Conservation (phyloP, 2,888 invertebrate species). For the Chymomyza procnemis region DNA sequence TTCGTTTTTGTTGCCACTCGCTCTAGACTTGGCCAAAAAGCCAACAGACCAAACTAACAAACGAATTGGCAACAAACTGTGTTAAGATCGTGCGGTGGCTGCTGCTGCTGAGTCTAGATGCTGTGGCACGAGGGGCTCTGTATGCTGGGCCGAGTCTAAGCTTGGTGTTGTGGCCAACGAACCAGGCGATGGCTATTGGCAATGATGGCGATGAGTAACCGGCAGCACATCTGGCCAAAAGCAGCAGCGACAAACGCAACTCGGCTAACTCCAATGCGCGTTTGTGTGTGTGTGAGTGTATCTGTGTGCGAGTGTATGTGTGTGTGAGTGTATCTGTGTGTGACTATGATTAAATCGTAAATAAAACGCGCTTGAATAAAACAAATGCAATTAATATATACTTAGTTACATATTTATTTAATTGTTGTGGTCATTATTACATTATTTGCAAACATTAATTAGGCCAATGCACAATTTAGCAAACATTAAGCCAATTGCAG, state of each 20-base stretch:
- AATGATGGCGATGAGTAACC: slow-evolving; percentile 55
- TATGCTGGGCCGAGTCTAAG: background rate
- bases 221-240: slow-evolving; percentile 53
- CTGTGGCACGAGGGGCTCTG: background rate
- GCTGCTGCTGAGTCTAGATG: background rate
- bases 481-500: slow-evolving; percentile 4
- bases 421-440: background rate
- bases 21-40: background rate
- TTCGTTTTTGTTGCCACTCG: slow-evolving; percentile 9
- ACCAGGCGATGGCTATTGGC: slow-evolving; percentile 21
- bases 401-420: background rate
- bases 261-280: slow-evolving; percentile 58
- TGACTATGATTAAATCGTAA: slow-evolving; percentile 60
- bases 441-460: slow-evolving; percentile 42
- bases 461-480: slow-evolving; percentile 49
- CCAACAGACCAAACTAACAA: background rate
- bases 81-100: slow-evolving; percentile 8
- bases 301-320: slow-evolving; percentile 48
- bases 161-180: slow-evolving; percentile 54
- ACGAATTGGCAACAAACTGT: slow-evolving; percentile 34
- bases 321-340: slow-evolving; percentile 49
- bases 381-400: slow-evolving; percentile 30
- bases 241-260: slow-evolving; percentile 35
- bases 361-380: slow-evolving; percentile 50
- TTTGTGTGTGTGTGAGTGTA: slow-evolving; percentile 45